Evolutionary conservation across 2,888 invertebrate species (phyloP).

Genomic region (Blastobasis adustella): DNA sequence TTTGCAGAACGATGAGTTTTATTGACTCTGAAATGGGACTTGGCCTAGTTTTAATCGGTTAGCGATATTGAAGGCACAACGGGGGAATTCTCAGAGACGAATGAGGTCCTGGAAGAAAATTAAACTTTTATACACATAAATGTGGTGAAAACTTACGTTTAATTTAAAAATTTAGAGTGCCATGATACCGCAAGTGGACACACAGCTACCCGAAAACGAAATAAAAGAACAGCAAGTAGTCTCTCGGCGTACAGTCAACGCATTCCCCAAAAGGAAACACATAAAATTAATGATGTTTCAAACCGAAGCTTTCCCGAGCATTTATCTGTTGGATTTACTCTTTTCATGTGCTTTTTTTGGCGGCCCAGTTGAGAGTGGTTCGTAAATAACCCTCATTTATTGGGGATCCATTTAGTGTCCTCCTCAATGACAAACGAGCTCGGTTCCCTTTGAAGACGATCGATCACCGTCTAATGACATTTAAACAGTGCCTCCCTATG

Average conservation of each 20-base stretch:
- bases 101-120: no score
- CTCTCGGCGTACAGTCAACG: background rate
- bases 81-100: no score
- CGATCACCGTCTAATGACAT: slow-evolving; percentile 61
- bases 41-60: no score
- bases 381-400: slow-evolving; percentile 57
- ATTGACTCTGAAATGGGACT: no score
- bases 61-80: no score
- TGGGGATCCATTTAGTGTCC: slow-evolving; percentile 54
- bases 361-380: slow-evolving; percentile 33
- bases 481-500: slow-evolving; percentile 39
- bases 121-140: no score
- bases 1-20: no score
- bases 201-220: background rate
- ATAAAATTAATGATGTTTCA: slow-evolving; percentile 55
- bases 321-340: slow-evolving; percentile 49
- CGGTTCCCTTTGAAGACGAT: slow-evolving; percentile 43
- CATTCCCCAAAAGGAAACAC: slow-evolving; percentile 22
- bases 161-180: no score
- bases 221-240: background rate
- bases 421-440: slow-evolving; percentile 59
- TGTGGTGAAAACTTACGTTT: no score
- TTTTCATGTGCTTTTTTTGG: slow-evolving; percentile 54
- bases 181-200: background rate
- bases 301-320: slow-evolving; percentile 45